Evolutionary conservation across 2,113 vertebrate genomes (phyloP), one percentile per base, ranked within the genome.

Genomic region (Sylvietta virens): DNA sequence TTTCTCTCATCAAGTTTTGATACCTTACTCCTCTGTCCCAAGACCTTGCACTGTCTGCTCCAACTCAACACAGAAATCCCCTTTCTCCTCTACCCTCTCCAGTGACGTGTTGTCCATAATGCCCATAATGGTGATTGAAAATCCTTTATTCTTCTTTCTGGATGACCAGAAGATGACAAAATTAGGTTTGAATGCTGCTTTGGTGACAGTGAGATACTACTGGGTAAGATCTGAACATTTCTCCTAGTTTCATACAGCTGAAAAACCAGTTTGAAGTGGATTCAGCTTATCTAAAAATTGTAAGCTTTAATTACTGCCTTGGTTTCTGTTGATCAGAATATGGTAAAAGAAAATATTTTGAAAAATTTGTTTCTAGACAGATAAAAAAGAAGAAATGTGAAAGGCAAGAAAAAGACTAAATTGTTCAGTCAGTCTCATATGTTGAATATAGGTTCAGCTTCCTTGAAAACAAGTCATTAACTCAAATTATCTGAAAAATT

Each of bases 401-500:
- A 30, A 64, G 7, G 12, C 4, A 84, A 80, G 37, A 69, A 33
- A 57, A 56, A 40, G 27, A 48, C 7, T 35, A 17, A 9, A 30
- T 83, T 53, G 3, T 58, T 27, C 1, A 0, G 20, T 27, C 1
- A 0, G 20, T 50, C 21, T 54, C 15, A 26, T 22, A 50, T 21
- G 9, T n/a, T 84, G 37, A 84, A 71, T 47, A 39, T 5, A 47
- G 11, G 3, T 77, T 66, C 7, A n/a, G 17, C 51, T 47, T 80
- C 47, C 47, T 57, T 56, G 70, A 13, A 76, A 90, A 71, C 31
- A 65, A 60, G 22, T 56, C 4, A 45, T 28, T 28, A 15, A 16
- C 15, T 35, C 33, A 50, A 84, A 80, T 10, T 47, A 30, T 30
- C 30, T 42, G 67, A 88, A 76, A 87, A 93, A 31, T 39, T 23